Base-by-base conservation (phyloP, 2,113 vertebrate genomes). In the Plectropomus leopardus region DNA sequence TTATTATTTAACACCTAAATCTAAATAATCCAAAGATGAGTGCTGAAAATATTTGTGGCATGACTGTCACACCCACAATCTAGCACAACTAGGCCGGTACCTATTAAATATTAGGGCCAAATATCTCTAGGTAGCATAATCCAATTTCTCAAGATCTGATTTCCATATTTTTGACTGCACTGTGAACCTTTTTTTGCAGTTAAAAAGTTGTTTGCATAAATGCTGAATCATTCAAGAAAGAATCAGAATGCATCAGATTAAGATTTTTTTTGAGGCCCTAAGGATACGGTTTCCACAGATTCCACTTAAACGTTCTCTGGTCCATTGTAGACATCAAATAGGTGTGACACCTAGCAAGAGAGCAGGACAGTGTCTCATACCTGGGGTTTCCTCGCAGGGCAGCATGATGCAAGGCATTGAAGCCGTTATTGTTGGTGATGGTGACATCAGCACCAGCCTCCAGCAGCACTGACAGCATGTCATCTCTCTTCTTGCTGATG, bases 371-470 rank as follows among this genome's bases (percentile, higher is more conserved):
- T 4, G 67, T 77, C 53, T 74, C 87, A 13, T 93, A 99, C 98
- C 98, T 99, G 86, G 98, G 98, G 86, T 99, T 99, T 92, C 98
- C 98, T 91, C 98, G 95, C 32, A 99, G 94, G 3, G 98, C 97
- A 7, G 98, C 98, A 0, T 99, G 98, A 82, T 99, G 98, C 64
- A 99, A 95, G 61, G 98, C 98, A 66, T 99, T 99, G 91, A 99
- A 99, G 4, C 98, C 98, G 2, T 99, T 99, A 88, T 99, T 99
- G 93, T 99, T 99, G 66, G 98, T 99, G 92, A 99, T 99, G 50
- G 98, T 99, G 88, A 99, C 98, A 66, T 99, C 98, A 28, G 98
- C 98, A 21, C 97, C 97, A 23, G 98, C 97, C 92, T 99, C 98
- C 80, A 99, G 89, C 86, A 99, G 92, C 16, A 99, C 98, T 3